Evolutionary conservation across 1,140 invertebrate genomes (phyloP).

Genomic region (Brachionus paranguensis): DNA sequence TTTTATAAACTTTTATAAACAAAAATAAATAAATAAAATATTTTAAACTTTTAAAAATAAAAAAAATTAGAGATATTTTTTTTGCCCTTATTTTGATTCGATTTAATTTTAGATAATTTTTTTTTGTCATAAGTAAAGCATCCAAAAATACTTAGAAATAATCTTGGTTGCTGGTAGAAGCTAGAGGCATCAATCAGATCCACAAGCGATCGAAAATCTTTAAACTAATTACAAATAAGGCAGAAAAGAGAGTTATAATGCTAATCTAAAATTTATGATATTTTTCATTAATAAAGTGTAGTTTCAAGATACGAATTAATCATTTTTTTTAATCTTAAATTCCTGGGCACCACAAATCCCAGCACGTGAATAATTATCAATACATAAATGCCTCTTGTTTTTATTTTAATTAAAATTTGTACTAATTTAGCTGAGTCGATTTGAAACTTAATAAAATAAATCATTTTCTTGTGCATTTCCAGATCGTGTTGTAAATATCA

Average conservation of each 20-base stretch:
- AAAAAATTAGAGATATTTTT: no score
- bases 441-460: conserved; percentile 17
- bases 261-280: not conserved
- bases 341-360: not conserved
- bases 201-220: not conserved
- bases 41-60: no score
- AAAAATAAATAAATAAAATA: no score
- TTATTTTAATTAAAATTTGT: not conserved
- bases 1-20: no score
- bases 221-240: conserved; percentile 21
- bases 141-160: no score
- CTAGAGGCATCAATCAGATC: no score
- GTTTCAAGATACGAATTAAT: conserved; percentile 27
- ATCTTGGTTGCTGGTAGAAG: no score
- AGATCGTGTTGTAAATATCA: conserved; percentile 17
- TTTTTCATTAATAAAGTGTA: conserved; percentile 6
- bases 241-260: not conserved
- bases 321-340: not conserved
- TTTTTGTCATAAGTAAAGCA: no score
- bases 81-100: no score
- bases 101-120: no score
- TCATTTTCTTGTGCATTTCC: conserved; percentile 25
- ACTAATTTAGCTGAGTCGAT: not conserved
- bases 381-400: not conserved
- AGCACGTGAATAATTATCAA: conserved; percentile 19